Percentiles rank a stretch among this genome's conserved stretches.
Evolutionary conservation across 1,140 invertebrate genomes (phyloP).

Genomic region (Dendrolimus punctatus): DNA sequence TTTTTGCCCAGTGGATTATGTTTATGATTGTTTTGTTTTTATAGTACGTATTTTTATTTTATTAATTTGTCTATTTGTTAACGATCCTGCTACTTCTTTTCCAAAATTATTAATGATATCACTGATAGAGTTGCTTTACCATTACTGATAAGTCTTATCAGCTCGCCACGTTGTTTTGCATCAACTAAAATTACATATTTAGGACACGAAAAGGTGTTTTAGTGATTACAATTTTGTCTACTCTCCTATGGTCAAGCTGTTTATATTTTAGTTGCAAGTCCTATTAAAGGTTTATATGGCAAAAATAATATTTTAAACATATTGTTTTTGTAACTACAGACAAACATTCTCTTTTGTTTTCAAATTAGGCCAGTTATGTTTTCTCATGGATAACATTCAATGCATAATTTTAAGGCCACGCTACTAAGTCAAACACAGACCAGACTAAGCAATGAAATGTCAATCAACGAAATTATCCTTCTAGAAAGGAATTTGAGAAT

Average conservation of each 20-base stretch:
- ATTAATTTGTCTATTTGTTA: slow-evolving; percentile 24
- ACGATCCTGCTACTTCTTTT: slow-evolving; percentile 20
- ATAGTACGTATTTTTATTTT: slow-evolving; percentile 44
- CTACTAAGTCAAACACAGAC: too few species aligned
- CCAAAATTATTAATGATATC: slow-evolving; percentile 42
- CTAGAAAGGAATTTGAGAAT: too few species aligned
- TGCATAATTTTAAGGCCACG: too few species aligned
- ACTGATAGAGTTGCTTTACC: slow-evolving; percentile 66
- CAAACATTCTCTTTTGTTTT: too few species aligned
- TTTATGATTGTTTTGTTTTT: slow-evolving; percentile 38
- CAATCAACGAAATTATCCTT: too few species aligned
- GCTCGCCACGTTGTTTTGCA: slow-evolving; percentile 28
- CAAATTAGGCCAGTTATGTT: too few species aligned
- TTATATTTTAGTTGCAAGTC: too few species aligned
- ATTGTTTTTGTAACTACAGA: too few species aligned
- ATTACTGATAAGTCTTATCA: slow-evolving; percentile 57
- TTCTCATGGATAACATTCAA: too few species aligned
- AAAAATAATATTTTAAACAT: too few species aligned
- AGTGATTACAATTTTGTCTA: neutral
- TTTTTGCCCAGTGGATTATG: slow-evolving; percentile 45
- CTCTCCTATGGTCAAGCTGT: neutral
- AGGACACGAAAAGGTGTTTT: slow-evolving; percentile 7
- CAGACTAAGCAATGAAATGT: too few species aligned
- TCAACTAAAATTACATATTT: slow-evolving; percentile 22
- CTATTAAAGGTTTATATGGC: too few species aligned